phyloP scores from a whole-genome alignment of 2,888 invertebrate species.

The Plagodis dolabraria region DNA sequence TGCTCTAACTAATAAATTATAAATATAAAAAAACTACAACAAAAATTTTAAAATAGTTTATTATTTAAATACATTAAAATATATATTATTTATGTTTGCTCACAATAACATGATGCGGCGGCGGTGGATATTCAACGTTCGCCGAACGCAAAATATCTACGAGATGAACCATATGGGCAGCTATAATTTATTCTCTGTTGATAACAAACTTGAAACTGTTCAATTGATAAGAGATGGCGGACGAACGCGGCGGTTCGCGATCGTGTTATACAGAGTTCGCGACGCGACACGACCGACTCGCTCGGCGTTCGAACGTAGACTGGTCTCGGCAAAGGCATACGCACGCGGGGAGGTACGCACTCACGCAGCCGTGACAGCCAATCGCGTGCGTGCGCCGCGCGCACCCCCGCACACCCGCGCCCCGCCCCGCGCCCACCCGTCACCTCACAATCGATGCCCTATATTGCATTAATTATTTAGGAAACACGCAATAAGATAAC shows the following conservation, averaged over 20 bases:
- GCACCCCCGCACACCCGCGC: constrained; percentile 75
- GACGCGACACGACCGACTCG: constrained; percentile 61
- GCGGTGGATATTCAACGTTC: constrained; percentile 90
- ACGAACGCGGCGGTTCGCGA: constrained; percentile 63
- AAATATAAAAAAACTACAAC: constrained; percentile 26
- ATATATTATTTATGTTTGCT: constrained; percentile 78
- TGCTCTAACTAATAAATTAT: constrained; percentile 38
- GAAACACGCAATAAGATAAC: constrained; percentile 86
- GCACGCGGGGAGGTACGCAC: constrained; percentile 83
- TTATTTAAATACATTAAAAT: constrained; percentile 30
- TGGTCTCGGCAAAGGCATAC: constrained; percentile 72
- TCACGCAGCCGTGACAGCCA: constrained; percentile 81
- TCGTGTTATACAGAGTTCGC: constrained; percentile 51
- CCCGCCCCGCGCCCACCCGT: constrained; percentile 73
- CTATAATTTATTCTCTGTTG: constrained; percentile 64
- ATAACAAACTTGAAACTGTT: constrained; percentile 59
- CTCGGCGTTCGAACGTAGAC: constrained; percentile 70
- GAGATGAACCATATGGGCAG: constrained; percentile 93
- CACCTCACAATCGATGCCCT: constrained; percentile 85
- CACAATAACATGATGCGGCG: constrained; percentile 87
- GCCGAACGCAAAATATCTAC: constrained; percentile 92
- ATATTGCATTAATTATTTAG: constrained; percentile 86
- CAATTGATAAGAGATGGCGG: constrained; percentile 57
- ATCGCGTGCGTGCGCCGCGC: constrained; percentile 83
- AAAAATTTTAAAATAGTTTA: constrained; percentile 30